Evolutionary conservation across 1,140 invertebrate species (phyloP).

Genomic region (Meloidogyne floridensis): DNA sequence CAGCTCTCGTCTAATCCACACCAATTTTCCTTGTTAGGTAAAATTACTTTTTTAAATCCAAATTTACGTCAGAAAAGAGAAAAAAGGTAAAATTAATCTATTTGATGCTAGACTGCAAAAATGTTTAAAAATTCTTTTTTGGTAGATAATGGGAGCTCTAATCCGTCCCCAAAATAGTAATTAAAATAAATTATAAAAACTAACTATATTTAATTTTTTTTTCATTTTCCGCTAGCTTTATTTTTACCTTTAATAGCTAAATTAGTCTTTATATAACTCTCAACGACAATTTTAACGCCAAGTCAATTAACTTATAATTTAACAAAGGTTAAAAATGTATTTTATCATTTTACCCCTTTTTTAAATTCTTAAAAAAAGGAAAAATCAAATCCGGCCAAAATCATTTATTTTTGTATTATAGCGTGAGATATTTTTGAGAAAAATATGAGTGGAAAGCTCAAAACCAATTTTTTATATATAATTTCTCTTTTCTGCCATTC

Average conservation of each 20-base stretch:
- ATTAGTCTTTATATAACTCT: no score
- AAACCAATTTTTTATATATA: neutral
- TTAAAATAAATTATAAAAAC: neutral
- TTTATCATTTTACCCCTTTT: no score
- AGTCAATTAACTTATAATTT: no score
- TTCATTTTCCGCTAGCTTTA: no score
- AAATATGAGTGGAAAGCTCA: neutral
- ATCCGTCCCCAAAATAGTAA: neutral
- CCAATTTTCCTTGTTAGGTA: no score
- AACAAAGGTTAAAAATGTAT: neutral
- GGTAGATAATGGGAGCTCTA: neutral
- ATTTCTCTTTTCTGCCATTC: neutral
- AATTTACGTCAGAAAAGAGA: neutral
- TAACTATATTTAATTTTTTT: neutral
- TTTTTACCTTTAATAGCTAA: no score
- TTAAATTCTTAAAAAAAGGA: neutral
- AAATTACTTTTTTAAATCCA: neutral
- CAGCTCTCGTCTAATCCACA: no score
- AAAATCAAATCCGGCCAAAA: neutral
- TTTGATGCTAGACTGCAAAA: neutral
- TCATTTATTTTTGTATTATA: slow-evolving; percentile 4
- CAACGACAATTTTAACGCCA: no score
- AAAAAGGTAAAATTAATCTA: neutral
- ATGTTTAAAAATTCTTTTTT: neutral
- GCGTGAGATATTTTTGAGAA: neutral